Conservation (phyloP, 2,888 invertebrate genomes). For the Nephrotoma flavescens region DNA sequence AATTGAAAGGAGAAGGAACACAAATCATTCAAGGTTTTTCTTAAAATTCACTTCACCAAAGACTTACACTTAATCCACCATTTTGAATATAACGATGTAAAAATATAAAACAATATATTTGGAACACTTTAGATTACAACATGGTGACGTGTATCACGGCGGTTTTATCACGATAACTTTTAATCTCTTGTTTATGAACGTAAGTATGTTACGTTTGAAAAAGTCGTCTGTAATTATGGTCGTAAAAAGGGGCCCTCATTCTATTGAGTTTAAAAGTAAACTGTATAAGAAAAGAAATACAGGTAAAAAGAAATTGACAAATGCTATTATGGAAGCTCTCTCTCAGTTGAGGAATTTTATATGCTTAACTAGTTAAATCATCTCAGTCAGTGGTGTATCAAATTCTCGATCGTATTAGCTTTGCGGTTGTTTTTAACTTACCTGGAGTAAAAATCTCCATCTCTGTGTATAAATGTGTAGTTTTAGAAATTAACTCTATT, state of each 20-base stretch:
- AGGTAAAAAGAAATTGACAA: not conserved
- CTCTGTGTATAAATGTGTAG: not conserved
- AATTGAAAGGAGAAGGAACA: not conserved
- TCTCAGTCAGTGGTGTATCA: not conserved
- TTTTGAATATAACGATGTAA: not conserved
- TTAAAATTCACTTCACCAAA: not conserved
- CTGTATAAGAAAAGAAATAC: not conserved
- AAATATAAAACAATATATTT: not conserved
- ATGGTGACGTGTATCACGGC: not conserved
- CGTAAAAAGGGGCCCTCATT: not conserved
- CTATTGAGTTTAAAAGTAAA: conserved; percentile 1
- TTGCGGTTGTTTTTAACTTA: too few relatives aligned
- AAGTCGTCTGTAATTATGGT: not conserved
- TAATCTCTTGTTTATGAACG: not conserved
- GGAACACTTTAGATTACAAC: not conserved
- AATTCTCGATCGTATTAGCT: too few relatives aligned
- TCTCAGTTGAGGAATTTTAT: not conserved
- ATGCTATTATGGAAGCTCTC: not conserved
- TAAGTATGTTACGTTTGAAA: not conserved
- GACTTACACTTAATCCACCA: not conserved
- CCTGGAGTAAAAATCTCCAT: not conserved
- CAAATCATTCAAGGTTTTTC: not conserved
- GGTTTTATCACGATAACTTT: not conserved
- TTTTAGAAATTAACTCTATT: not conserved
- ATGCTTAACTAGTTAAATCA: not conserved